These are phyloP conservation scores for Antheraea yamamai DNA, from an alignment of 2,888 invertebrate genomes.

Conservation along the genomic window DNA sequence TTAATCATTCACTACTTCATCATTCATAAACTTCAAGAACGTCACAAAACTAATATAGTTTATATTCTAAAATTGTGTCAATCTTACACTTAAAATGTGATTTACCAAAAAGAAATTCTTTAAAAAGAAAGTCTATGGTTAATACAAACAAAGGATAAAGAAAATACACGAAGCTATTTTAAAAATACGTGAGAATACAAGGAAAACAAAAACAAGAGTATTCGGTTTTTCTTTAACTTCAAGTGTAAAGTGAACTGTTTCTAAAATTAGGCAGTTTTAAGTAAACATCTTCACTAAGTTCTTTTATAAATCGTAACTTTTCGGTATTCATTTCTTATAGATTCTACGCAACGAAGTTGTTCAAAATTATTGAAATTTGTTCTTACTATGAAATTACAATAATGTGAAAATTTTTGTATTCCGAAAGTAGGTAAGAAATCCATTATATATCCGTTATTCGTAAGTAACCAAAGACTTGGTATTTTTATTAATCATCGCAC, in stretches of 20 bases:
- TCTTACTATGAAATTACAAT: background rate
- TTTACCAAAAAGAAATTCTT: background rate
- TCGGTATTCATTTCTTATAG: background rate
- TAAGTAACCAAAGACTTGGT: slow-evolving; percentile 38
- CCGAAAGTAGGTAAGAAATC: background rate
- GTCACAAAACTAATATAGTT: background rate
- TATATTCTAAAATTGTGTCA: slow-evolving; percentile 9
- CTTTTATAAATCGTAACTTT: background rate
- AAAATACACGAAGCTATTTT: background rate
- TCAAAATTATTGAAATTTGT: background rate
- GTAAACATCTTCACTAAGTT: background rate
- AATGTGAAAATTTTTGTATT: background rate
- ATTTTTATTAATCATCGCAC: slow-evolving; percentile 17
- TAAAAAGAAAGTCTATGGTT: slow-evolving; percentile 11
- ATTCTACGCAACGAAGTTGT: background rate
- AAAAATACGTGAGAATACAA: background rate
- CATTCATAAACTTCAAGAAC: background rate
- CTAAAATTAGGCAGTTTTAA: background rate
- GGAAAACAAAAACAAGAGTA: background rate
- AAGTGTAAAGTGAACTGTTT: background rate
- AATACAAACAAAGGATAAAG: slow-evolving; percentile 6
- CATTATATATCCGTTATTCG: slow-evolving; percentile 31
- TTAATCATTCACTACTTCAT: slow-evolving; percentile 10
- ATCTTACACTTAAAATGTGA: slow-evolving; percentile 1
- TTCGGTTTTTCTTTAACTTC: background rate